Evolutionary conservation across 1,140 invertebrate species (phyloP), one percentile per base, ranked within the genome.

Genomic region (Scylla paramamosain): DNA sequence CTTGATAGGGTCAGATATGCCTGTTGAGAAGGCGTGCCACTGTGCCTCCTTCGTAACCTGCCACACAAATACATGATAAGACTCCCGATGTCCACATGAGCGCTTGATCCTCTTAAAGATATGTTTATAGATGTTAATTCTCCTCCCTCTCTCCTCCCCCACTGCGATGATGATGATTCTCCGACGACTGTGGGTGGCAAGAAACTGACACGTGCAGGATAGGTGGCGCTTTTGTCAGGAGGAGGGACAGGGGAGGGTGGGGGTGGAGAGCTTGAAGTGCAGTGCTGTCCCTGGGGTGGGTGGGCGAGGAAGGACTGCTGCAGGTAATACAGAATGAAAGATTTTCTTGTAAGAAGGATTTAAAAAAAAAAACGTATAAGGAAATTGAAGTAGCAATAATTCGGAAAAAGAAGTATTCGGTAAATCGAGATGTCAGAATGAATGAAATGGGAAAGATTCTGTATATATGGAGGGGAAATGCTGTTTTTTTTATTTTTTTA

Each of bases 81-180:
- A 20, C 90, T 4, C 39, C 90, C 48, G 59, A 91, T 91, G 90
- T 39, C 52, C 90, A 39, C 90, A 67, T 25, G 90, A 91, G 90
- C n/a, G 90, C 59, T 12, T 77, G 90, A 91, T 91, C 90, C 59
- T 77, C 59, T 59, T 77, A 29, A 77, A 91, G 90, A 91, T 91
- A 91, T 67, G 90, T 91, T 91, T 91, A 91, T 91, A 91, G 90
- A 77, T 67, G 90, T 91, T 91, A 91, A 91, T 91, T 91, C 90
- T 32, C 90, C 90, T 91, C 32, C 29, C 29, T 77, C 67, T 20
- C 20, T 77, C 25, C 67, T 7, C 25, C 0, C 67, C 52, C 52
- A 59, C 67, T 77, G 67, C n/a, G 20, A n/a, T 77, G 67, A 77
- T 77, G 67, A 77, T 77, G 67, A 25, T n/a, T 77, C 67, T n/a